These are phyloP conservation scores for Pterocles orientalis DNA, from an alignment of 2,113 vertebrate species.

Conservation along the genomic window DNA sequence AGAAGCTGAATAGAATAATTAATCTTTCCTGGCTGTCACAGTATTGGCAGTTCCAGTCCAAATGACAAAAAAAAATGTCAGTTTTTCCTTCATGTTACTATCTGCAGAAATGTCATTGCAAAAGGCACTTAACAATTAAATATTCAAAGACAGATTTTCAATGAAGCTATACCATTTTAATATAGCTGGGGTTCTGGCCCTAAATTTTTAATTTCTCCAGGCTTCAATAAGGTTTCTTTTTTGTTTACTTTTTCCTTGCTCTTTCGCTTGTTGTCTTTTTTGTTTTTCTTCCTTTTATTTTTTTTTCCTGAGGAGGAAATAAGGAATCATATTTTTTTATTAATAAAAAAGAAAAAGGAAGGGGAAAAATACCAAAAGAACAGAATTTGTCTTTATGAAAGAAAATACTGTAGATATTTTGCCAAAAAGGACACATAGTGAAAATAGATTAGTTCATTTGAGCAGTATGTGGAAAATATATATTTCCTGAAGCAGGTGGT, in stretches of 20 bases:
- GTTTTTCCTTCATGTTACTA: not conserved
- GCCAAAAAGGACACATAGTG: conserved; percentile 82
- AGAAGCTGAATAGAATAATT: not conserved
- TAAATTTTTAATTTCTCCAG: not conserved
- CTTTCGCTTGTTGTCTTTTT: not conserved
- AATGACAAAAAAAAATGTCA: not conserved
- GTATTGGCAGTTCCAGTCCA: not conserved
- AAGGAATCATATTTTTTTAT: conserved; percentile 67
- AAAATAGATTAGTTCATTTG: conserved; percentile 85
- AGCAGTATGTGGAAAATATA: conserved; percentile 78
- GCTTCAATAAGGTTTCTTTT: not conserved
- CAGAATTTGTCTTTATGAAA: conserved; percentile 81
- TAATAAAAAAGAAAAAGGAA: conserved; percentile 45
- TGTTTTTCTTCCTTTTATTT: not conserved
- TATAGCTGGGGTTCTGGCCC: not conserved
- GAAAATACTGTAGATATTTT: conserved; percentile 81
- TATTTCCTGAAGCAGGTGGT: conserved; percentile 81
- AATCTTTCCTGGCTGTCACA: not conserved
- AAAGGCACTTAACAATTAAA: not conserved
- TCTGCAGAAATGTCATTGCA: not conserved
- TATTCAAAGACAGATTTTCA: not conserved
- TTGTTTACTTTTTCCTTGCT: not conserved
- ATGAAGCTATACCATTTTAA: not conserved
- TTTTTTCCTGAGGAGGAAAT: conserved; percentile 1
- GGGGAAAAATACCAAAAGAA: conserved; percentile 62